Evolutionary conservation across 1,140 invertebrate species (phyloP), one percentile per base, ranked within the genome.

Genomic region (Notospermus geniculatus): DNA sequence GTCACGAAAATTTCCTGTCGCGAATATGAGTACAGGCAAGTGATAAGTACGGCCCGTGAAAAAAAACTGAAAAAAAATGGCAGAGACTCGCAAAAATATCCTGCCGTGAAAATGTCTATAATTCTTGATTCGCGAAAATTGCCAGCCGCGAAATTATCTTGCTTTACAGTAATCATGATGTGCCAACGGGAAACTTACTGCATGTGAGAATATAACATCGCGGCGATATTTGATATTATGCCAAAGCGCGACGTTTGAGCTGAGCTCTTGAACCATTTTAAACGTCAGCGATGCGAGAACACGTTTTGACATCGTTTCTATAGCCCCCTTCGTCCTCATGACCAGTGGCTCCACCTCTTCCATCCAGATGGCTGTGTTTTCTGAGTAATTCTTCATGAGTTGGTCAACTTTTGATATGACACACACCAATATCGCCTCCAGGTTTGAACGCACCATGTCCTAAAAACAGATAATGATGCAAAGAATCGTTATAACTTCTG

Each of bases 151-250:
- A n/a, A n/a, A n/a, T n/a, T n/a, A n/a, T n/a, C n/a, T n/a, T n/a
- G n/a, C n/a, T n/a, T n/a, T n/a, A n/a, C n/a, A n/a, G n/a, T n/a
- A n/a, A n/a, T n/a, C n/a, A n/a, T n/a, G n/a, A n/a, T n/a, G n/a
- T n/a, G n/a, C n/a, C 54, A 53, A 41, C 23, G 50, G 23, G 55
- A 50, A 55, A 84, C 85, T 88, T 81, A 94, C 91, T 56, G 93
- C 91, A 83, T 97, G 93, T 25, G 92, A 91, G 76, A 95, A 95
- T 73, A 92, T 92, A 28, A 94, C 90, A 80, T 96, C 92, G 60
- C 93, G 80, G 58, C 93, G 67, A 61, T 77, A 73, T 65, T 80
- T 79, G 9, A 80, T 66, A 17, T 62, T 71, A 56, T 80, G 73
- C 53, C 71, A 70, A 19, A 75, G 43, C 19, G 71, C 72, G 1